Evolutionary conservation across 2,888 invertebrate genomes (phyloP), one percentile per base, ranked within the genome.

Genomic region (Eremobia ochroleuca): DNA sequence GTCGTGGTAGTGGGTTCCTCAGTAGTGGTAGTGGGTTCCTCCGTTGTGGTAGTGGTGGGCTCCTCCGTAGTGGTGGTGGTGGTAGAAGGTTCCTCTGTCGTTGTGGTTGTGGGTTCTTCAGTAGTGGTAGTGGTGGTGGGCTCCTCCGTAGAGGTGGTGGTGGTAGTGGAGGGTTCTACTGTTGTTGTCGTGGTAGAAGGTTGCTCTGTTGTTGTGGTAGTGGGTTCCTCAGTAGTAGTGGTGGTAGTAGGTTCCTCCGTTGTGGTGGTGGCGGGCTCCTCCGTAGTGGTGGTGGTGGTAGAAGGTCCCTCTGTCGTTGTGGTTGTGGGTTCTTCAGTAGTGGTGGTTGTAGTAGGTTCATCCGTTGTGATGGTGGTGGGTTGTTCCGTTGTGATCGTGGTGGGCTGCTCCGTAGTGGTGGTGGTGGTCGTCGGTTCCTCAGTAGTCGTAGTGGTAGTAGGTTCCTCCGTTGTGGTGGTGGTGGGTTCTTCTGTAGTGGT

Each of bases 311-410:
- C 46, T 5, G 61, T 59, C 0, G 76, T 81, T 2, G 65, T 66
- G 0, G 77, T 81, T 0, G 74, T 15, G 0, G 76, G 72, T 1
- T 58, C 74, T 25, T 37, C 34, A 2, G 62, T 70, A 0, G 75
- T 62, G 0, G 62, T 62, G 0, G 70, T 62, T 0, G 68, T 74
- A 0, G 61, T 18, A 4, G 74, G 61, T 18, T 18, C 61, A 18
- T 43, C 52, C 8, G 74, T 75, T 0, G 62, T 75, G 4, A 76
- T 76, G 0, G 79, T 76, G 0, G 75, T n/a, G 49, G 52, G 43
- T 18, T 65, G 34, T 49, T 74, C 59, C 9, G 81, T 79, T 31
- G 86, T 81, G 0, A 74, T 80, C 0, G 75, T 52, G 1, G 40
- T 2, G 25, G 49, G 67, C 1, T 18, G 31, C 11, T 40, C 49